Evolutionary conservation across 2,797 vertebrate genomes (phyloP).

Genomic region (Anabacerthia variegaticeps): DNA sequence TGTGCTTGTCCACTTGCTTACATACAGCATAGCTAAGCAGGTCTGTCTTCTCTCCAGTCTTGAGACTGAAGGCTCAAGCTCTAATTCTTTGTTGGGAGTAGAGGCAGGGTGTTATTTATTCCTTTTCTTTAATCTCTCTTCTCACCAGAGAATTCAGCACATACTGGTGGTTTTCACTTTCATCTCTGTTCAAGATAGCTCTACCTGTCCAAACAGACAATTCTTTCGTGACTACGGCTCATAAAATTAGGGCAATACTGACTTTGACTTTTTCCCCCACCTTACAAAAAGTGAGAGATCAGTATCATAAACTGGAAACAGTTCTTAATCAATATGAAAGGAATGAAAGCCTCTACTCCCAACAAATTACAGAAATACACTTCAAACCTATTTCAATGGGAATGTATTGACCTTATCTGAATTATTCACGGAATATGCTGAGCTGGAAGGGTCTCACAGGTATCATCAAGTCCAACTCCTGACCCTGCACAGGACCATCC

Average conservation of each 20-base stretch:
- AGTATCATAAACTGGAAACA: neutral
- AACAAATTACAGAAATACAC: neutral
- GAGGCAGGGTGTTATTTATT: neutral
- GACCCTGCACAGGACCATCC: neutral
- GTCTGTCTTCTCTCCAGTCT: neutral
- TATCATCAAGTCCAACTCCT: neutral
- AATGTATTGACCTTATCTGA: neutral
- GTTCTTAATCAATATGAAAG: neutral
- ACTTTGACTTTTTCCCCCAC: accelerated
- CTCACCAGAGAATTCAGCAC: neutral
- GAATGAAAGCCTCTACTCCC: neutral
- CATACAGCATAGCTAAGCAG: neutral
- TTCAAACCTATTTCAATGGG: neutral
- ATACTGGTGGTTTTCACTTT: neutral
- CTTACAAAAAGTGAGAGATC: neutral
- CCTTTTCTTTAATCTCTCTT: neutral
- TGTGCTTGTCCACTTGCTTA: neutral
- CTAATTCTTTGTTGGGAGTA: neutral
- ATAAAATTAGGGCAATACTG: neutral
- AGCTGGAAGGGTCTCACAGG: neutral
- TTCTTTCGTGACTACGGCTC: neutral
- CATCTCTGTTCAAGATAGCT: neutral
- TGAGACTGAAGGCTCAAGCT: neutral
- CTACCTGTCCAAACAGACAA: neutral
- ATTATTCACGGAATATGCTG: neutral